phyloP scores from a whole-genome alignment of 2,113 vertebrate genomes.

The Rhombomys opimus region DNA sequence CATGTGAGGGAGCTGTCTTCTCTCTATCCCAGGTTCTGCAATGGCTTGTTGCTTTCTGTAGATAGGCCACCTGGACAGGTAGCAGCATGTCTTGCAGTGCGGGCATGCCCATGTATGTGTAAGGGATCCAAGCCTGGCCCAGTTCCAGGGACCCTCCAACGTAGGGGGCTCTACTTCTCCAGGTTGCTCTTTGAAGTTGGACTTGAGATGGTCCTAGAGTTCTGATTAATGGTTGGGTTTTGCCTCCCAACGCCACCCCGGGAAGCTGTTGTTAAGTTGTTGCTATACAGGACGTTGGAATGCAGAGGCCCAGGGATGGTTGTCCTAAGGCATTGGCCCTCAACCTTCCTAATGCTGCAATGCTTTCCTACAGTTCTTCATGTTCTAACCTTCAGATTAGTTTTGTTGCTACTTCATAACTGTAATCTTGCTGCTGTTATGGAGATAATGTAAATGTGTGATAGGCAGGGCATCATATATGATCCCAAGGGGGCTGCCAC shows the following conservation, averaged over 20 bases:
- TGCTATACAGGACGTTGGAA: constrained; percentile 89
- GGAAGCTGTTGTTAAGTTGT: constrained; percentile 81
- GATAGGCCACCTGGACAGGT: constrained; percentile 96
- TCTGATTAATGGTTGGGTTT: constrained; percentile 87
- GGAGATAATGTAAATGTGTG: background rate
- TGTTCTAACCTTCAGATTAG: background rate
- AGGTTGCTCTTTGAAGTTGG: constrained; percentile 93
- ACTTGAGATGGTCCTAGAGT: constrained; percentile 95
- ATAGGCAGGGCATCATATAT: background rate
- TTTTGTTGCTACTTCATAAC: background rate
- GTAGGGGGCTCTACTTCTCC: constrained; percentile 87
- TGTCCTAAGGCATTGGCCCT: background rate
- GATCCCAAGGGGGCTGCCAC: background rate
- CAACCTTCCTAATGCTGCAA: background rate
- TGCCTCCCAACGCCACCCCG: constrained; percentile 78
- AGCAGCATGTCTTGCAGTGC: constrained; percentile 90
- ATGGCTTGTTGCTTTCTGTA: constrained; percentile 98
- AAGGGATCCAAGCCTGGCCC: constrained; percentile 87
- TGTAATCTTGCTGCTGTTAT: background rate
- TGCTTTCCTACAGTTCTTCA: background rate
- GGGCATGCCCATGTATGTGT: constrained; percentile 79
- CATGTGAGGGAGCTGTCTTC: background rate
- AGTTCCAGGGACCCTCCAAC: constrained; percentile 84
- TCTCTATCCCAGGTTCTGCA: constrained; percentile 87
- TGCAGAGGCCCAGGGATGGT: constrained; percentile 87